These are phyloP conservation scores for Pseudonaja textilis DNA, from an alignment of 2,113 vertebrate genomes.

Conservation along the genomic window DNA sequence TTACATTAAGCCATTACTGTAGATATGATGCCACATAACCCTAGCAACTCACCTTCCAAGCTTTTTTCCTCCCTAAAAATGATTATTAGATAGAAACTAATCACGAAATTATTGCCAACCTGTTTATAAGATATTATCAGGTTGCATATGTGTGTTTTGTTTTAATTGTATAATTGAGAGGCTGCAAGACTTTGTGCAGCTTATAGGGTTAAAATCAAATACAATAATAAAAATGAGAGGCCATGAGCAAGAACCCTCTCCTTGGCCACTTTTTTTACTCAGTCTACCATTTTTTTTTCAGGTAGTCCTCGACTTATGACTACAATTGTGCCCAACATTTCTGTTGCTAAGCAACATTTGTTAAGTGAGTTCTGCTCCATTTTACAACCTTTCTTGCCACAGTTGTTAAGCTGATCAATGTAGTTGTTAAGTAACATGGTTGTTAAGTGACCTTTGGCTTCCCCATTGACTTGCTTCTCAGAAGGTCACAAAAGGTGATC, in stretches of 20 bases:
- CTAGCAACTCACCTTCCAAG: conserved; percentile 37
- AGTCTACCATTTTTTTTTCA: not conserved
- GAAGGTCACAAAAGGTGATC: not conserved
- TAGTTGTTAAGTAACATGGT: not conserved
- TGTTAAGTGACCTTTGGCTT: too few relatives aligned
- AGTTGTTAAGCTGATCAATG: not conserved
- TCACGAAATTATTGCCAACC: conserved; percentile 24
- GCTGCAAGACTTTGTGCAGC: not conserved
- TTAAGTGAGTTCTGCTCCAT: not conserved
- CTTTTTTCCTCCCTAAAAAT: conserved; percentile 8
- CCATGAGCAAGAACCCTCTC: not conserved
- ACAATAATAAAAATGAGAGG: not conserved
- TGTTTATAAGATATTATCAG: not conserved
- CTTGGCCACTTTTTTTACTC: not conserved
- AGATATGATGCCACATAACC: conserved; percentile 40
- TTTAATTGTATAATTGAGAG: not conserved
- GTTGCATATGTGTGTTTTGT: not conserved
- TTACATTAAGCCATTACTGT: conserved; percentile 41
- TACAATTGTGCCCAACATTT: not conserved
- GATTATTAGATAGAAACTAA: conserved; percentile 21
- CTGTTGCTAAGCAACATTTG: not conserved
- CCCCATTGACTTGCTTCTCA: not conserved
- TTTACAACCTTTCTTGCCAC: not conserved
- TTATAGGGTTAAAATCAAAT: not conserved
- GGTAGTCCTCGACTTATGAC: not conserved